phyloP scores from a whole-genome alignment of 2,113 vertebrate genomes.

The Dromiciops gliroides region DNA sequence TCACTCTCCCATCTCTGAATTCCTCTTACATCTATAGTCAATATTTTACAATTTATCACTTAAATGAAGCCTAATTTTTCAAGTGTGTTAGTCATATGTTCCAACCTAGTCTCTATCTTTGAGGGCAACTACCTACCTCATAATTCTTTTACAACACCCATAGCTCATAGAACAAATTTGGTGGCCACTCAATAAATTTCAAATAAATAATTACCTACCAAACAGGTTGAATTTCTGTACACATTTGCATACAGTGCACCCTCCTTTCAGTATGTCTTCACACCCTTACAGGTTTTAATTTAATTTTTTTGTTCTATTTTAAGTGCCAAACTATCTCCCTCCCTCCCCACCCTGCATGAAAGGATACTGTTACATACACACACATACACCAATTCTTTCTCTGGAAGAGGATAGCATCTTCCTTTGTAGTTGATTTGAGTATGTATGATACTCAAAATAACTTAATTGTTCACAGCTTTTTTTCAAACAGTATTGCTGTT shows the following conservation, averaged over 20 bases:
- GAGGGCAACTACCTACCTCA: neutral
- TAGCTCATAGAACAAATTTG: neutral
- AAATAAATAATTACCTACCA: constrained; percentile 22
- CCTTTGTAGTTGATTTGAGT: no score
- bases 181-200: constrained; percentile 1
- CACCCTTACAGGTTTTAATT: no score
- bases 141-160: neutral
- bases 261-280: neutral
- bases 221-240: neutral
- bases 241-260: neutral
- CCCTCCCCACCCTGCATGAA: no score
- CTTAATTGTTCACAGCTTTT: no score
- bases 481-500: no score
- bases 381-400: no score
- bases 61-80: neutral
- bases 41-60: constrained; percentile 24
- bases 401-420: no score
- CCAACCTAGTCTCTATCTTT: neutral
- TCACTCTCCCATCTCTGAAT: neutral
- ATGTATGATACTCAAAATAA: no score
- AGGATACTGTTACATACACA: no score
- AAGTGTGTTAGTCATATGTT: constrained; percentile 1
- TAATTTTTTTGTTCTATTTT: neutral
- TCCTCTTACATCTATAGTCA: neutral
- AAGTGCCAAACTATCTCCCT: neutral